These are phyloP conservation scores for Matsumyia berberina DNA, from an alignment of 2,888 invertebrate genomes.

Conservation along the genomic window DNA sequence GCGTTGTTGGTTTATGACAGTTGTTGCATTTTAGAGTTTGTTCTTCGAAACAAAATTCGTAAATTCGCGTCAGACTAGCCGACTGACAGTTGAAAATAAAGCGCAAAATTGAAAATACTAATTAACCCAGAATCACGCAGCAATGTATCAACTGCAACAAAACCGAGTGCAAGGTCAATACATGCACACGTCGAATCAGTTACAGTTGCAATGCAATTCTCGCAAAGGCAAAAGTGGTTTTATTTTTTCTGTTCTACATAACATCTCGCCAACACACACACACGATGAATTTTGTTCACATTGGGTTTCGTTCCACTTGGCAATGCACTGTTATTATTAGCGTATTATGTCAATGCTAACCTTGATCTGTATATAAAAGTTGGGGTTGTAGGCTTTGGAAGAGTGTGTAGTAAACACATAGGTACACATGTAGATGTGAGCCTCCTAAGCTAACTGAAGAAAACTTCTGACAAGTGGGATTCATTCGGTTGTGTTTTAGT, in stretches of 20 bases:
- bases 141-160: slow-evolving; percentile 60
- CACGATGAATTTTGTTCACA: slow-evolving; percentile 13
- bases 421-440: slow-evolving; percentile 18
- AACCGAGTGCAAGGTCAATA: slow-evolving; percentile 67
- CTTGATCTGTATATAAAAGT: slow-evolving; percentile 71
- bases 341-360: slow-evolving; percentile 76
- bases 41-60: slow-evolving; percentile 10
- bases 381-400: slow-evolving; percentile 29
- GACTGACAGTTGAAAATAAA: slow-evolving; percentile 34
- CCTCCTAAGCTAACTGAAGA: slow-evolving; percentile 9
- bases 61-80: slow-evolving; percentile 18
- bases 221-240: slow-evolving; percentile 60
- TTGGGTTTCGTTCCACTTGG: slow-evolving; percentile 55
- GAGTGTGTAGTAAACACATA: slow-evolving; percentile 19
- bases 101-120: slow-evolving; percentile 37
- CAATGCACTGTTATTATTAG: slow-evolving; percentile 76
- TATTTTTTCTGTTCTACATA: slow-evolving; percentile 61
- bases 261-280: slow-evolving; percentile 60
- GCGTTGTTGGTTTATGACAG: slow-evolving; percentile 46
- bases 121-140: slow-evolving; percentile 62
- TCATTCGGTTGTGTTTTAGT: background rate
- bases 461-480: slow-evolving; percentile 26
- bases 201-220: slow-evolving; percentile 59
- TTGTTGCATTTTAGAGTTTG: slow-evolving; percentile 37
- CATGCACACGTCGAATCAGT: slow-evolving; percentile 41